phyloP scores from a whole-genome alignment of 2,888 invertebrate genomes.

The Eristalis intricaria region DNA sequence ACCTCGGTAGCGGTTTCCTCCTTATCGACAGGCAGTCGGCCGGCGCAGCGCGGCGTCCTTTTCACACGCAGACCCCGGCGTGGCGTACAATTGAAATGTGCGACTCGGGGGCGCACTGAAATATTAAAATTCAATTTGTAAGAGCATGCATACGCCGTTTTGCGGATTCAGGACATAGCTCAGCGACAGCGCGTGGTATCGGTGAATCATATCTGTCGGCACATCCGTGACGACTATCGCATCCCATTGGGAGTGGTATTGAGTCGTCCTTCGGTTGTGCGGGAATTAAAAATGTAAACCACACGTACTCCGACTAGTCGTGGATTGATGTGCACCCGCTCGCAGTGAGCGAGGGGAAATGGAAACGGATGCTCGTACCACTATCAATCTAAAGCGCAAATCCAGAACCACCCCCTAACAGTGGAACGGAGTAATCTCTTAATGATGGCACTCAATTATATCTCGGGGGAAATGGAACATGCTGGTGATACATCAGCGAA shows the following conservation, averaged over 20 bases:
- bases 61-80: too few relatives aligned
- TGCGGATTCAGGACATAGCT: neutral
- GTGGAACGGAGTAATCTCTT: neutral
- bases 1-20: neutral
- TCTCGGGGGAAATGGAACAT: neutral
- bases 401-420: neutral
- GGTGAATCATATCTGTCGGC: neutral
- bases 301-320: neutral
- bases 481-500: conserved; percentile 11
- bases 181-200: neutral
- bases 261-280: neutral
- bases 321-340: neutral
- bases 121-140: neutral
- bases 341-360: too few relatives aligned
- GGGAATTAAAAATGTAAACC: neutral
- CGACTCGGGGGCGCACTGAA: neutral
- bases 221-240: neutral
- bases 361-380: neutral
- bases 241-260: neutral
- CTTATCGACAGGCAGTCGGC: neutral
- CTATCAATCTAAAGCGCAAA: neutral
- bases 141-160: neutral
- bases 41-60: neutral
- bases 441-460: neutral
- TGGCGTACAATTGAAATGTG: neutral